These are phyloP conservation scores for Cynoglossus semilaevis DNA, from an alignment of 2,113 vertebrate genomes.

Conservation along the genomic window DNA sequence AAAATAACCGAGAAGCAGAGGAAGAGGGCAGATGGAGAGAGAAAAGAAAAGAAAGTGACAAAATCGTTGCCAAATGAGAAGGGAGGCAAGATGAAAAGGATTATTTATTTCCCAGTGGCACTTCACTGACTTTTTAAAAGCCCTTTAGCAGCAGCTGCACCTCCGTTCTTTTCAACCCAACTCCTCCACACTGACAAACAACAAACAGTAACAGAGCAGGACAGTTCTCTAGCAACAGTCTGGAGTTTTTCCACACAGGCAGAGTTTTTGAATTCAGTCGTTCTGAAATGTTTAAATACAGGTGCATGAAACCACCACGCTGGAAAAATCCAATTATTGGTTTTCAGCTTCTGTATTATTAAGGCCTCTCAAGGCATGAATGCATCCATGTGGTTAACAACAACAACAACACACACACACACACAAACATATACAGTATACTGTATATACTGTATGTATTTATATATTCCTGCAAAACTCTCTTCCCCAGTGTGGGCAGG, in stretches of 20 bases:
- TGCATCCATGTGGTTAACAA: too few relatives aligned
- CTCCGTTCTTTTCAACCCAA: constrained; percentile 51
- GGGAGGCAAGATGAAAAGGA: constrained; percentile 66
- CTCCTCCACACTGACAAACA: constrained; percentile 56
- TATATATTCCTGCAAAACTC: not conserved
- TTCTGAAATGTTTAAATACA: not conserved
- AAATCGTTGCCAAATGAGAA: constrained; percentile 68
- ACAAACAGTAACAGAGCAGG: constrained; percentile 47
- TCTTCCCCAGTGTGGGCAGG: constrained; percentile 51
- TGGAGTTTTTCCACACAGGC: constrained; percentile 36
- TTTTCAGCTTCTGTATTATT: too few relatives aligned
- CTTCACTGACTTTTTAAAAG: constrained; percentile 61
- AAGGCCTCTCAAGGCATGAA: too few relatives aligned
- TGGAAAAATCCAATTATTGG: too few relatives aligned
- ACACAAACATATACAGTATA: too few relatives aligned
- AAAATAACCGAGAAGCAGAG: constrained; percentile 52
- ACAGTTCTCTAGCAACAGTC: constrained; percentile 41
- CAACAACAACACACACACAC: too few relatives aligned
- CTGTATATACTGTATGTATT: constrained; percentile 12
- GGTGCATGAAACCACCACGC: too few relatives aligned
- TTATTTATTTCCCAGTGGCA: constrained; percentile 55
- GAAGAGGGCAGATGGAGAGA: constrained; percentile 59
- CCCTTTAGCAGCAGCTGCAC: constrained; percentile 58
- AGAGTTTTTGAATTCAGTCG: constrained; percentile 30
- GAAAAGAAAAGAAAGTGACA: constrained; percentile 45